These are phyloP conservation scores for Drosophila lowei DNA, from an alignment of 1,140 invertebrate species.

Conservation along the genomic window DNA sequence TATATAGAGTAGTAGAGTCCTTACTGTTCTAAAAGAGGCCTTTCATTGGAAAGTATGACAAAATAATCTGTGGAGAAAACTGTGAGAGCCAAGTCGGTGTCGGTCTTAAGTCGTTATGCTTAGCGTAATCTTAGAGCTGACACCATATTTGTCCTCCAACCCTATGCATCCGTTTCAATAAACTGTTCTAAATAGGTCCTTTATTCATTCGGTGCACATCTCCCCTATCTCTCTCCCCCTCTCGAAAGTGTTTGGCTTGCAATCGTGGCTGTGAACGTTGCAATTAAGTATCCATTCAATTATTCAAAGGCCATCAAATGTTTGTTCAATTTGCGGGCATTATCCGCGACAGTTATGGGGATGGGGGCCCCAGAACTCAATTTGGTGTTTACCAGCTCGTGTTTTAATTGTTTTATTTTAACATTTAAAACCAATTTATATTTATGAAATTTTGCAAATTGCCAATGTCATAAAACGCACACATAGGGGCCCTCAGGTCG, in stretches of 20 bases:
- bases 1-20: too few relatives aligned
- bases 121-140: too few relatives aligned
- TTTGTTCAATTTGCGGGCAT: slow-evolving; percentile 25
- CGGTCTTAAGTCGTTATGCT: too few relatives aligned
- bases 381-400: slow-evolving; percentile 17
- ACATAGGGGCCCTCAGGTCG: slow-evolving; percentile 29
- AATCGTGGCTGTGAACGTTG: neutral
- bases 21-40: too few relatives aligned
- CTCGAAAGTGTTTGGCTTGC: too few relatives aligned
- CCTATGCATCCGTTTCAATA: too few relatives aligned
- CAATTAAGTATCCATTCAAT: slow-evolving; percentile 44
- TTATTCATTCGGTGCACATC: too few relatives aligned
- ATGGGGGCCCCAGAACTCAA: neutral
- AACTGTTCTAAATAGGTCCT: too few relatives aligned
- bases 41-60: too few relatives aligned
- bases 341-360: neutral
- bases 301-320: slow-evolving; percentile 37
- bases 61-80: too few relatives aligned
- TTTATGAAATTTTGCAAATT: slow-evolving; percentile 78
- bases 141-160: too few relatives aligned
- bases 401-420: slow-evolving; percentile 75
- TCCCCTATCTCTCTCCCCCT: slow-evolving; percentile 2
- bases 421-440: slow-evolving; percentile 79
- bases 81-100: too few relatives aligned
- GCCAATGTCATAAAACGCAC: slow-evolving; percentile 51